A percentile compares a stretch with the other conserved stretches of the same genome.
Evolutionary conservation across 2,888 invertebrate species (phyloP).

Genomic region (Leptarthrus brevirostris): DNA sequence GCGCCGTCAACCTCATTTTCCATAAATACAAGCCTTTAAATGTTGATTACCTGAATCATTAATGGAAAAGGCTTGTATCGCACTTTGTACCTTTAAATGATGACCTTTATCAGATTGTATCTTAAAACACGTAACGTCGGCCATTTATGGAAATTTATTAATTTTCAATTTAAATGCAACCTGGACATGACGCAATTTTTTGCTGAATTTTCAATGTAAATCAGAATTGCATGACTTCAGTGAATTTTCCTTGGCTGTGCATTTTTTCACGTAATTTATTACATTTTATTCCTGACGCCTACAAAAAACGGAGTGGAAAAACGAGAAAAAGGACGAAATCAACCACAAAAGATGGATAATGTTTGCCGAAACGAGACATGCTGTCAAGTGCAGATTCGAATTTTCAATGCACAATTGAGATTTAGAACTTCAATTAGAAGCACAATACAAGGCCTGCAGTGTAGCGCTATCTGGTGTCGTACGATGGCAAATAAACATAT

Average conservation of each 20-base stretch:
- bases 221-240: background rate
- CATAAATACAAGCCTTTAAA: too few relatives aligned
- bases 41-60: too few relatives aligned
- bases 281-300: background rate
- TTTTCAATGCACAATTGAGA: background rate
- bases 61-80: too few relatives aligned
- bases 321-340: background rate
- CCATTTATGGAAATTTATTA: background rate
- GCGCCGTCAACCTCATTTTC: too few relatives aligned
- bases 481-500: too few relatives aligned
- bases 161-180: constrained; percentile 3
- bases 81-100: too few relatives aligned
- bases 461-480: too few relatives aligned
- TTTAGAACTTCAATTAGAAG: background rate
- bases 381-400: background rate
- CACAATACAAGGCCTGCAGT: background rate
- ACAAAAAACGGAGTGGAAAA: background rate
- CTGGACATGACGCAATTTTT: background rate
- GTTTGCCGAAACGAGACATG: background rate
- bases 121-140: background rate
- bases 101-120: too few relatives aligned
- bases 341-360: background rate
- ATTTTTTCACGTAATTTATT: background rate
- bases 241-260: background rate
- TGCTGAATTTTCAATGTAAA: background rate